These are phyloP conservation scores for Acinonyx jubatus DNA, from an alignment of 2,113 vertebrate species.

Conservation along the genomic window DNA sequence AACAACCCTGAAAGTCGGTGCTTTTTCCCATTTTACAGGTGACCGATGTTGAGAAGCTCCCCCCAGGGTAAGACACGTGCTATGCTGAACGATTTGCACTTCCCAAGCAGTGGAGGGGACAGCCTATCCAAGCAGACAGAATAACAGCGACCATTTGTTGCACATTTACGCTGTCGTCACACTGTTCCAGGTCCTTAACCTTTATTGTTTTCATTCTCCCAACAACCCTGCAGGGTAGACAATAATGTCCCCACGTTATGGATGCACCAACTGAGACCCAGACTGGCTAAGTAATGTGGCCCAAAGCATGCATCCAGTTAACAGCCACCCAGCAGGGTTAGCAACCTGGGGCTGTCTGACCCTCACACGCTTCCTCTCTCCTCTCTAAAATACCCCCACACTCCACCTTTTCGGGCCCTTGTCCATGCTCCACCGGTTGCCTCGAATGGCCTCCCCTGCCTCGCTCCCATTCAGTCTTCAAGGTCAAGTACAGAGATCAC, in stretches of 20 bases:
- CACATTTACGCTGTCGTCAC: background rate
- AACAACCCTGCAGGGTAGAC: background rate
- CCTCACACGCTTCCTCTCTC: background rate
- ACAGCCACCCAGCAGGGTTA: background rate
- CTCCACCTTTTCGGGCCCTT: background rate
- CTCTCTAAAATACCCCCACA: background rate
- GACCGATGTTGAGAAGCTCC: background rate
- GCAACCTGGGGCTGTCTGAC: background rate
- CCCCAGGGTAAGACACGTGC: background rate
- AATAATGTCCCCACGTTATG: background rate
- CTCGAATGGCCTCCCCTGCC: background rate
- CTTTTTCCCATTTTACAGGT: constrained; percentile 24
- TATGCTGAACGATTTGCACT: background rate
- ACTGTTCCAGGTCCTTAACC: background rate
- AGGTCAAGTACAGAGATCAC: background rate
- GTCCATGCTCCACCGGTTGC: background rate
- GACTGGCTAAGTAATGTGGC: background rate
- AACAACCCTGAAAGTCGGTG: background rate
- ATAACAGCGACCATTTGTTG: background rate
- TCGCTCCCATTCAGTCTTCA: background rate
- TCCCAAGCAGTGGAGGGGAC: background rate
- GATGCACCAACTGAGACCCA: constrained; percentile 5
- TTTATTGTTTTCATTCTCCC: background rate
- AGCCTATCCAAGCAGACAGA: background rate
- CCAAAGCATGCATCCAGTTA: background rate